phyloP scores from a whole-genome alignment of 2,113 vertebrate species.

The Pimephales promelas region DNA sequence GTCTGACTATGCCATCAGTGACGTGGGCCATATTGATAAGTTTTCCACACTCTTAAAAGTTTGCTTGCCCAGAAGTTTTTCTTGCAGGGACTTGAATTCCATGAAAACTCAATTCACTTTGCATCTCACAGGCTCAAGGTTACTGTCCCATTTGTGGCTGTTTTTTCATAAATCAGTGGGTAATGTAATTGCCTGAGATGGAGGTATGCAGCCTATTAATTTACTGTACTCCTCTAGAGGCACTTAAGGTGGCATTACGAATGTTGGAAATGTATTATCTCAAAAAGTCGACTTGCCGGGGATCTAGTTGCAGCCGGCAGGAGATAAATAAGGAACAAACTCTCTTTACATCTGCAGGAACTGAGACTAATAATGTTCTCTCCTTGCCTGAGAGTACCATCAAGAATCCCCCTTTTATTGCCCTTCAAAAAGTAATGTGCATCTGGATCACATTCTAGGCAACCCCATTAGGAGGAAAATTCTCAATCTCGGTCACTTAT shows the following conservation, averaged over 20 bases:
- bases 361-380: constrained; percentile 18
- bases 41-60: background rate
- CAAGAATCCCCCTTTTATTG: constrained; percentile 15
- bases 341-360: constrained; percentile 21
- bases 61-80: background rate
- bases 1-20: background rate
- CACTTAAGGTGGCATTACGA: constrained; percentile 69
- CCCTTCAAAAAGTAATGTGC: constrained; percentile 22
- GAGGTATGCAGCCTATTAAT: constrained; percentile 70
- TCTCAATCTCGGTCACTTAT: background rate
- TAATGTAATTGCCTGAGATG: constrained; percentile 77
- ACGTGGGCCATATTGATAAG: background rate
- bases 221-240: constrained; percentile 63
- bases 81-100: background rate
- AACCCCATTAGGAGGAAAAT: constrained; percentile 13
- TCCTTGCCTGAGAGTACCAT: constrained; percentile 9
- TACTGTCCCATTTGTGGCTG: constrained; percentile 73
- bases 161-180: constrained; percentile 81
- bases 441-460: constrained; percentile 27
- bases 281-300: constrained; percentile 62
- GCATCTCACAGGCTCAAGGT: constrained; percentile 79
- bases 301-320: constrained; percentile 45
- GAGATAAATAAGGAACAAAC: constrained; percentile 55
- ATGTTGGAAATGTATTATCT: constrained; percentile 74
- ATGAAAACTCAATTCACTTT: constrained; percentile 67